Evolutionary conservation across 1,140 invertebrate genomes (phyloP), one percentile per base, ranked within the genome.

Genomic region (Spodoptera litura): DNA sequence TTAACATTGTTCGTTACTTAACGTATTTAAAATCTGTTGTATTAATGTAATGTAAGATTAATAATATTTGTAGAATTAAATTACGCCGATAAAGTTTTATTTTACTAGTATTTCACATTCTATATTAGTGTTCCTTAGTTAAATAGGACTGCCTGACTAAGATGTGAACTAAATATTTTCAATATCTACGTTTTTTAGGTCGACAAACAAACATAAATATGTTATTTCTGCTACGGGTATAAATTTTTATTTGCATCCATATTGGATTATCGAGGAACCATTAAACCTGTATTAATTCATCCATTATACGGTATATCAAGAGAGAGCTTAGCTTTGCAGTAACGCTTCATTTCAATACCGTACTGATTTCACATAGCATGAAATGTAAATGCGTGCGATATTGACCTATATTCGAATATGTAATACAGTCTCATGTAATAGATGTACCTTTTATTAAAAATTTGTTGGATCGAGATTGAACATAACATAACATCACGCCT

Each of bases 171-270:
- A 31, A 5, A 31, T 35, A 61, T 62, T 38, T 35, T 31, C 58
- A 25, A 11, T 13, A 61, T 13, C 15, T 25, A 61, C 25, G 9
- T 61, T 35, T 31, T 27, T 62, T 15, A 8, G 59, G 4, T 38
- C 31, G 13, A 6, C 59, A 38, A 61, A 62, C 12, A 62, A 62
- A 27, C 25, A 62, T n/a, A 62, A 38, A 62, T 13, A 35, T 31
- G 27, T 11, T 31, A 35, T 61, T 11, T 15, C 20, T 49, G 8
- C 62, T n/a, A 25, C 9, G 8, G 49, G 44, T 58, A 38, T 62
- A 38, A n/a, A 38, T 62, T 62, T 62, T 62, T 62, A 62, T 62
- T 31, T 62, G 59, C 6, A 62, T 13, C 13, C 59, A 62, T 62
- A 62, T 20, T 64, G 61, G 8, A 49, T 64, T 64, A 64, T 49